Evolutionary conservation across 2,113 vertebrate genomes (phyloP).

Genomic region (Thinocorus orbignyianus): DNA sequence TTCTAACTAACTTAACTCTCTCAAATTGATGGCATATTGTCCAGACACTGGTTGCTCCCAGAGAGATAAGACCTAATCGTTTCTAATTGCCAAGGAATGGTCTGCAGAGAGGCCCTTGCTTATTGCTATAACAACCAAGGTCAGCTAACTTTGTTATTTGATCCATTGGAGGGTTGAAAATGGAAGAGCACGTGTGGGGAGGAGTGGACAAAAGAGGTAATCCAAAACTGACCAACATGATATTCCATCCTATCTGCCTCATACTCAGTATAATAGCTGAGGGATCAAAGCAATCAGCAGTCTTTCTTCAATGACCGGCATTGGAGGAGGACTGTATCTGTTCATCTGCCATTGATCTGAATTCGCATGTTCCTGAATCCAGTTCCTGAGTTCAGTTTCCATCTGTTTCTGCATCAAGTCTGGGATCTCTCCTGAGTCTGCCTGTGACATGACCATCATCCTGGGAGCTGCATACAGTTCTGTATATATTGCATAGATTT

Average conservation of each 20-base stretch:
- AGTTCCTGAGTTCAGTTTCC: neutral
- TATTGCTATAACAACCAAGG: neutral
- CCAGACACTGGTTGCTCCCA: neutral
- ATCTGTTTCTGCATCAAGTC: neutral
- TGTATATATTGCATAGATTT: neutral
- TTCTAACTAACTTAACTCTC: neutral
- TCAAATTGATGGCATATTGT: neutral
- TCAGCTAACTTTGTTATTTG: neutral
- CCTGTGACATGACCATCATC: neutral
- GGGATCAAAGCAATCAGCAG: neutral
- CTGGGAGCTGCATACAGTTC: neutral
- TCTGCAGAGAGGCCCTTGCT: neutral
- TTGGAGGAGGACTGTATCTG: neutral
- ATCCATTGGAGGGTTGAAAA: neutral
- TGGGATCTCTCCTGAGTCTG: neutral
- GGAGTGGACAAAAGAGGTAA: neutral
- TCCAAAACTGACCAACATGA: neutral
- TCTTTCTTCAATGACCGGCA: neutral
- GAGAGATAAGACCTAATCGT: neutral
- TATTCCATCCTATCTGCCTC: neutral
- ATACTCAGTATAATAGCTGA: neutral
- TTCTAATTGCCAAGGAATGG: neutral
- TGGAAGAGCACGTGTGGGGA: neutral
- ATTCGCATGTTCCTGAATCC: neutral
- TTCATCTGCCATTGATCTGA: neutral